Base-by-base conservation (phyloP, 2,888 invertebrate species). In the Aquatica leii region DNA sequence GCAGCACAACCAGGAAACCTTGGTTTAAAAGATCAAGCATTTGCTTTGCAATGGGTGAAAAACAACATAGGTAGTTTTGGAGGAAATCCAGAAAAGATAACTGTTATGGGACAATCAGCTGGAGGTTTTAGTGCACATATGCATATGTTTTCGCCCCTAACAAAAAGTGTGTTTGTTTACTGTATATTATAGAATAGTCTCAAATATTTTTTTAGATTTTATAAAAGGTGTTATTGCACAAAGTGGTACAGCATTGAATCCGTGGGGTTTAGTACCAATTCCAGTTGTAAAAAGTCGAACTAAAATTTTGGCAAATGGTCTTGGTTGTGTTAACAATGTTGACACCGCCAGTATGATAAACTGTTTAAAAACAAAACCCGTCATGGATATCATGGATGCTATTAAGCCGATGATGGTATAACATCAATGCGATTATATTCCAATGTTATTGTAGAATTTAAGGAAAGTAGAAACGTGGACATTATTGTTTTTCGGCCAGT, bases 161-260 rank as follows among this genome's bases (percentile, higher is more conserved):
- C 78, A 54, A 73, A 62, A 77, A 77, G 79, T 78, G 66, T 31
- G 8, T 2, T 21, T 31, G 14, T 5, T 11, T 3, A n/a, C 3
- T 12, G 17, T 21, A 18, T 31, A 31, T 21, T 6, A 11, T 14
- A 15, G 14, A 8, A 14, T 1, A 9, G 20, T 34, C 9, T 14
- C 9, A 24, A 31, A 12, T 14, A 24, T 6, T 24, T 18, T 52
- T 37, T 37, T 6, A 52, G 52, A 14, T 31, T 46, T 61, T 17
- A 46, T 65, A n/a, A 52, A 55, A 2, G 87, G 87, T 60, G 91
- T 56, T 86, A 92, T 93, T 61, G 88, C 91, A 0, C 89, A 92
- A 76, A 51, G 50, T 51, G 50, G 34, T 3, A 31, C 24, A 1
- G 50, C 50, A 2, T 34, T 51, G 3, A 8, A 6, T 9, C 20